These are phyloP conservation scores for Tokudaia muenninki DNA, from an alignment of 2,797 vertebrate species.

Conservation along the genomic window DNA sequence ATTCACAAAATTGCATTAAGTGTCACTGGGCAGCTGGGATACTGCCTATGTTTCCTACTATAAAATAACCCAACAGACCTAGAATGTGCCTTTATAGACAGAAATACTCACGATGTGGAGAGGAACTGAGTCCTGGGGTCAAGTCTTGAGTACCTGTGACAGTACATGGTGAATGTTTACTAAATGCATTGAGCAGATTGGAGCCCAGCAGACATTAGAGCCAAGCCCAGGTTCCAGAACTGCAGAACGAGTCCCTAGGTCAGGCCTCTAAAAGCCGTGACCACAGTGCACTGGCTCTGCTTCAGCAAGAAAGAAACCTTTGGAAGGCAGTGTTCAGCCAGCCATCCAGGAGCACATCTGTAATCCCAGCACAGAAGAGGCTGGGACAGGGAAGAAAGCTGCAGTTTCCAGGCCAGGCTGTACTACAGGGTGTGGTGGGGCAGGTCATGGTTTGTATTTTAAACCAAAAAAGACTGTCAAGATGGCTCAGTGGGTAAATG, in stretches of 20 bases:
- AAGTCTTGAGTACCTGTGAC: background rate
- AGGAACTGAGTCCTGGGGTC: background rate
- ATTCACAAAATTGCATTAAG: background rate
- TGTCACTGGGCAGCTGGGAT: background rate
- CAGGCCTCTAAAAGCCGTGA: too few species aligned
- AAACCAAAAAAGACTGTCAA: too few species aligned
- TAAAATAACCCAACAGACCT: background rate
- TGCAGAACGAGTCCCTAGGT: background rate
- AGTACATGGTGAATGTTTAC: background rate
- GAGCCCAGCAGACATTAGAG: background rate
- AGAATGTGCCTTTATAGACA: background rate
- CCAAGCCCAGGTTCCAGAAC: background rate
- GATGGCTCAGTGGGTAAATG: too few species aligned
- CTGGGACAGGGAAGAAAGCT: too few species aligned
- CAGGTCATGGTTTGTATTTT: too few species aligned
- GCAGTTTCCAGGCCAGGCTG: too few species aligned
- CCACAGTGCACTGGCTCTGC: too few species aligned
- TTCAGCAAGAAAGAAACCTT: too few species aligned
- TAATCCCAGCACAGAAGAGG: too few species aligned
- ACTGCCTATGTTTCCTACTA: background rate
- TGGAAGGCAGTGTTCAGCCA: too few species aligned
- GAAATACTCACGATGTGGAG: background rate
- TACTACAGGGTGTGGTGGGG: too few species aligned
- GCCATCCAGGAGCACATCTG: too few species aligned
- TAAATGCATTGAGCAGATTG: background rate